Evolutionary conservation across 2,888 invertebrate genomes (phyloP), one percentile per base, ranked within the genome.

Genomic region (Andrena bucephala): DNA sequence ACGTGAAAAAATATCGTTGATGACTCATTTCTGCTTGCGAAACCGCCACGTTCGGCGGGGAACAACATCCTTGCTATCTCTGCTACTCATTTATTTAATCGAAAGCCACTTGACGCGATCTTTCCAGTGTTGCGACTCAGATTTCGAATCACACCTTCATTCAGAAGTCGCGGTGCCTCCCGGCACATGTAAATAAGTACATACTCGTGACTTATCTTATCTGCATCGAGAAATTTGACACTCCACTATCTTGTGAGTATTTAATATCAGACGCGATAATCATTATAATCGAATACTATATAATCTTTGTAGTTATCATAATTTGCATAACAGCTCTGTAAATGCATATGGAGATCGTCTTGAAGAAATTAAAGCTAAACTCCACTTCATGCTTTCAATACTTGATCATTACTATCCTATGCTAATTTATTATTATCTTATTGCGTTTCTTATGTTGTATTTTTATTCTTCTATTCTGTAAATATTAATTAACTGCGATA

Each of bases 1-100:
- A 24, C 6, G 13, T 42, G 20, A 5, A 27, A 54, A 63, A 48
- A 10, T 52, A 60, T 33, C 8, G 36, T 27, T 36, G 42, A 50
- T 66, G 54, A 72, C 7, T 73, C 7, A 75, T 27, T 27, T n/a
- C 65, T 60, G 52, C 27, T 29, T 52, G 16, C 13, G n/a, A 16
- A 59, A 59, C n/a, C n/a, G 10, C n/a, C n/a, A 5, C 13, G n/a
- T 2, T 8, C 16, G 13, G 6, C 29, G 5, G 27, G 31, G 42
- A 24, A 4, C 36, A 77, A 36, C 13, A 59, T 20, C 2, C 24
- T 77, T 29, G 42, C 13, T 16, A 29, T 62, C 1, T 13, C 10
- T 8, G n/a, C 13, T 63, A 20, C 48, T 16, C 6, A 50, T 13
- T 48, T 24, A 50, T 13, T 48, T 24, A 33, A 6, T 42, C 31